Evolutionary conservation across 2,888 invertebrate species (phyloP).

Genomic region (Andricus quercusramuli): DNA sequence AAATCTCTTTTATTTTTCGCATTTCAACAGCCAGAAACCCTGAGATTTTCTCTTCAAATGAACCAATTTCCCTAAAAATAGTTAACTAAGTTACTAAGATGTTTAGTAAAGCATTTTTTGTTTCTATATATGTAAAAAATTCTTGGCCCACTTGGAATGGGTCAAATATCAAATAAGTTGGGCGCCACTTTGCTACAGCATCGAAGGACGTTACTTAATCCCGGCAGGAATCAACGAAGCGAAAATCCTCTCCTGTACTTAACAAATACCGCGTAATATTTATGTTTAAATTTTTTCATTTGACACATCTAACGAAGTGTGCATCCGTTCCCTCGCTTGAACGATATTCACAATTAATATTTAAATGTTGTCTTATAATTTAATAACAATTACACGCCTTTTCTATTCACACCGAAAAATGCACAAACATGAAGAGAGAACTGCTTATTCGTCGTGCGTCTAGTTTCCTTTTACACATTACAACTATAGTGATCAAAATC

Average conservation of each 20-base stretch:
- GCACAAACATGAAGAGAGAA: too few relatives aligned
- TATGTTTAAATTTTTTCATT: constrained; percentile 34
- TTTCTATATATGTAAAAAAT: not conserved
- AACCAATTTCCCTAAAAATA: not conserved
- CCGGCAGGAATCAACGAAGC: constrained; percentile 15
- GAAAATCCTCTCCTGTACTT: constrained; percentile 24
- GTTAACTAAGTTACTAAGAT: too few relatives aligned
- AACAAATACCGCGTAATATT: constrained; percentile 24
- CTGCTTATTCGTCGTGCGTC: too few relatives aligned
- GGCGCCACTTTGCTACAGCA: not conserved
- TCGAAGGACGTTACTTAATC: constrained; percentile 1
- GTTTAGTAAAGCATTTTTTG: too few relatives aligned
- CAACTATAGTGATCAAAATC: too few relatives aligned
- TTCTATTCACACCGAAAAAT: too few relatives aligned
- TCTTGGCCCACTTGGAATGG: not conserved
- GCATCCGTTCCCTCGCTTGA: constrained; percentile 13
- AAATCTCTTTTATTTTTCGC: constrained; percentile 3
- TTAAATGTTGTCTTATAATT: not conserved
- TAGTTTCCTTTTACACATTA: too few relatives aligned
- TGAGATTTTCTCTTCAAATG: not conserved
- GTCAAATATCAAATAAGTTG: not conserved
- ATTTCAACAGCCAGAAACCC: constrained; percentile 10
- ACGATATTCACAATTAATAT: not conserved
- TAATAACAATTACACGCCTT: not conserved
- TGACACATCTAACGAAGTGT: constrained; percentile 29